Evolutionary conservation across 2,113 vertebrate genomes (phyloP).

Genomic region (Danio rerio): GRCz12tu NC_133180.1:33519001-33519500

Average conservation of each 20-base stretch:
- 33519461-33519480: too few species aligned
- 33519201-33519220: background rate
- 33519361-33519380: too few species aligned
- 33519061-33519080: slow-evolving; percentile 47
- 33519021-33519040: slow-evolving; percentile 18
- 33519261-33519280: too few species aligned
- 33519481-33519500: too few species aligned
- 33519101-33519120: slow-evolving; percentile 25
- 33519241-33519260: background rate
- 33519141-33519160: slow-evolving; percentile 33
- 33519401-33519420: too few species aligned
- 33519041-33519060: slow-evolving; percentile 4
- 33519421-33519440: too few species aligned
- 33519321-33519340: too few species aligned
- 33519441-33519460: too few species aligned
- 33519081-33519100: slow-evolving; percentile 1
- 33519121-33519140: slow-evolving; percentile 45
- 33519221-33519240: background rate
- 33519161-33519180: slow-evolving; percentile 35
- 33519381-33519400: too few species aligned
- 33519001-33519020: slow-evolving; percentile 38
- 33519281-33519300: too few species aligned
- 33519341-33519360: too few species aligned
- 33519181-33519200: background rate
- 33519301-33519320: too few species aligned